A percentile compares a stretch with the other conserved stretches of the same genome.
Conservation (phyloP, 2,888 invertebrate genomes). For the Thera britannica region DNA sequence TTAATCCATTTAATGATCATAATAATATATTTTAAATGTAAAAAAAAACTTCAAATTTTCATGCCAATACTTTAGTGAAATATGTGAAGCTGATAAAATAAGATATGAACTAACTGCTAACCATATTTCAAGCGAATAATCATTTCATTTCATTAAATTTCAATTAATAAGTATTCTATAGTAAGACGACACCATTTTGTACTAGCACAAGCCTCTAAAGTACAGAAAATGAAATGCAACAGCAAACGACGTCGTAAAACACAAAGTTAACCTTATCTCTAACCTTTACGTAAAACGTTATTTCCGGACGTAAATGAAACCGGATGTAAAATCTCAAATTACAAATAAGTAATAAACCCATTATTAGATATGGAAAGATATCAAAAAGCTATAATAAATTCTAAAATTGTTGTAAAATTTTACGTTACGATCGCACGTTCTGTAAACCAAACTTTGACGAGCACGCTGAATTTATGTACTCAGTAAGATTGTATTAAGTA, state of each 20-base stretch:
- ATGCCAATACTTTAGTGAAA: too few relatives aligned
- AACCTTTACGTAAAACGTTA: conserved; percentile 37
- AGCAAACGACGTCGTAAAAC: conserved; percentile 26
- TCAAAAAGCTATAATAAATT: conserved; percentile 77
- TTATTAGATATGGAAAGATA: conserved; percentile 75
- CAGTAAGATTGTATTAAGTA: not conserved
- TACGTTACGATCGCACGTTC: conserved; percentile 74
- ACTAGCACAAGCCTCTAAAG: not conserved
- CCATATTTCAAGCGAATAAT: too few relatives aligned
- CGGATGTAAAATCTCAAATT: conserved; percentile 64
- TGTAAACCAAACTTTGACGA: conserved; percentile 70
- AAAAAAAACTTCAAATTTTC: too few relatives aligned
- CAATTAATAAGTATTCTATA: not conserved
- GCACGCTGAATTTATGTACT: conserved; percentile 63
- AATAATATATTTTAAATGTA: too few relatives aligned
- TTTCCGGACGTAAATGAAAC: conserved; percentile 49
- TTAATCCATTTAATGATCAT: too few relatives aligned
- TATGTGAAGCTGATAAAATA: too few relatives aligned
- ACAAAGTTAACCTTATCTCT: conserved; percentile 40
- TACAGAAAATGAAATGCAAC: conserved; percentile 13
- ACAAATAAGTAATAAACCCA: conserved; percentile 73
- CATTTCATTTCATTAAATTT: too few relatives aligned
- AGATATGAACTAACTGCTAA: too few relatives aligned
- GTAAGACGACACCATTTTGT: not conserved
- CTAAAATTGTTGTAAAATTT: conserved; percentile 81